phyloP scores from a whole-genome alignment of 1,140 invertebrate species.

The Calycopis cecrops region DNA sequence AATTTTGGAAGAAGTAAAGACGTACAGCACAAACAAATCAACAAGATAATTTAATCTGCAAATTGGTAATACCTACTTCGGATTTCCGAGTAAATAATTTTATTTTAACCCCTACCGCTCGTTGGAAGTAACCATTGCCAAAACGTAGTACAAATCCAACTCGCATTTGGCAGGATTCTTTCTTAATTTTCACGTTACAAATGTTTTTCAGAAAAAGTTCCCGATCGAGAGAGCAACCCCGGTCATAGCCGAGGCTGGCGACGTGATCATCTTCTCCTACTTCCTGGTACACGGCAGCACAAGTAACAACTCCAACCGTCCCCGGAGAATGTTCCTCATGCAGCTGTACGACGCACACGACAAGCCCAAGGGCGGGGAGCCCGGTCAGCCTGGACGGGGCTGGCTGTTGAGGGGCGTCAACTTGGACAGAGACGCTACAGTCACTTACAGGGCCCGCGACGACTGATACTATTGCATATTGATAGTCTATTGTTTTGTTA shows the following conservation, averaged over 20 bases:
- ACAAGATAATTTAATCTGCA: too few species aligned
- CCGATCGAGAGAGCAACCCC: slow-evolving; percentile 75
- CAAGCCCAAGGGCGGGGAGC: slow-evolving; percentile 51
- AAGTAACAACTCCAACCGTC: slow-evolving; percentile 68
- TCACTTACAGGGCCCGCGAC: slow-evolving; percentile 30
- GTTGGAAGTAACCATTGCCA: too few species aligned
- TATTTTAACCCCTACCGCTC: too few species aligned
- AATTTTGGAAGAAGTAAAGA: too few species aligned
- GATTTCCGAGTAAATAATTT: too few species aligned
- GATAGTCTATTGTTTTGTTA: too few species aligned
- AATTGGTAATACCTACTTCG: too few species aligned
- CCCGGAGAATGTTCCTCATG: slow-evolving; percentile 77
- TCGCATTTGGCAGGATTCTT: too few species aligned
- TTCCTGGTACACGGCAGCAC: slow-evolving; percentile 79
- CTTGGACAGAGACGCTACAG: slow-evolving; percentile 37
- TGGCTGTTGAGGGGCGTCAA: slow-evolving; percentile 41
- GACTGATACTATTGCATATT: too few species aligned
- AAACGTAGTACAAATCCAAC: too few species aligned
- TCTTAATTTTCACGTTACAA: neutral
- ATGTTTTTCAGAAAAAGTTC: slow-evolving; percentile 64
- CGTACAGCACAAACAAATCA: too few species aligned
- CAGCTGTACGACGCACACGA: slow-evolving; percentile 77
- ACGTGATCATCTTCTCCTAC: slow-evolving; percentile 79
- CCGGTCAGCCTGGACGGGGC: slow-evolving; percentile 32
- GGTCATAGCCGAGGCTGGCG: slow-evolving; percentile 72